phyloP scores from a whole-genome alignment of 2,888 invertebrate species.

The Dryocosmus kuriphilus region DNA sequence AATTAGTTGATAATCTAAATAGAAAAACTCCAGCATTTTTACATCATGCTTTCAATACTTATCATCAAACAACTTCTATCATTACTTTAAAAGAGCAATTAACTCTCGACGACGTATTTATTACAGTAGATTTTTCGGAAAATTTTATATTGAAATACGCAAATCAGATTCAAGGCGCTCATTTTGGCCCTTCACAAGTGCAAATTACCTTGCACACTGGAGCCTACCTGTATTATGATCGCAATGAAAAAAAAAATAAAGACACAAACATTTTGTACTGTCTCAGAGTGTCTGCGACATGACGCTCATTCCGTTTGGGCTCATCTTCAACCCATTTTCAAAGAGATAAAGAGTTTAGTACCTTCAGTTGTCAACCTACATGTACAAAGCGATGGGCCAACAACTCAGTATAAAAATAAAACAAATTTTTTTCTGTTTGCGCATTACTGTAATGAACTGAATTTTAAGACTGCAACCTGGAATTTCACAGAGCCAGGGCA shows the following conservation, averaged over 20 bases:
- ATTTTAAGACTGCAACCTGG: no score
- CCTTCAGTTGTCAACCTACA: background rate
- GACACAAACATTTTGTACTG: conserved; percentile 18
- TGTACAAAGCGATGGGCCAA: background rate
- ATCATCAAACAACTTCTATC: conserved; percentile 1
- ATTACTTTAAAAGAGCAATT: conserved; percentile 12
- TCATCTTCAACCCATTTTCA: background rate
- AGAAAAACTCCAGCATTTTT: background rate
- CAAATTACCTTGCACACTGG: background rate
- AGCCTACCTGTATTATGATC: background rate
- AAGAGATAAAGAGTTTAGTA: background rate
- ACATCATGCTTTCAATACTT: conserved; percentile 3
- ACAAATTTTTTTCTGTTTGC: conserved; percentile 25
- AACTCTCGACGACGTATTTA: conserved; percentile 3
- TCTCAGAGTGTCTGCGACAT: conserved; percentile 1
- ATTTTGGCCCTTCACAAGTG: no score
- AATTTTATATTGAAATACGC: no score
- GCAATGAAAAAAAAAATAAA: background rate
- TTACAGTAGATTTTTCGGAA: no score
- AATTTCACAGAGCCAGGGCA: conserved; percentile 27
- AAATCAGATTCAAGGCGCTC: no score
- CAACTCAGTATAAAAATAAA: background rate
- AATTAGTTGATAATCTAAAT: conserved; percentile 11
- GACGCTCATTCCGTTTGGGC: conserved; percentile 7
- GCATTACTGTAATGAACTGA: conserved; percentile 11